These are phyloP conservation scores for Eulemur mongoz DNA, from an alignment of 2,797 vertebrate genomes.

Conservation along the genomic window DNA sequence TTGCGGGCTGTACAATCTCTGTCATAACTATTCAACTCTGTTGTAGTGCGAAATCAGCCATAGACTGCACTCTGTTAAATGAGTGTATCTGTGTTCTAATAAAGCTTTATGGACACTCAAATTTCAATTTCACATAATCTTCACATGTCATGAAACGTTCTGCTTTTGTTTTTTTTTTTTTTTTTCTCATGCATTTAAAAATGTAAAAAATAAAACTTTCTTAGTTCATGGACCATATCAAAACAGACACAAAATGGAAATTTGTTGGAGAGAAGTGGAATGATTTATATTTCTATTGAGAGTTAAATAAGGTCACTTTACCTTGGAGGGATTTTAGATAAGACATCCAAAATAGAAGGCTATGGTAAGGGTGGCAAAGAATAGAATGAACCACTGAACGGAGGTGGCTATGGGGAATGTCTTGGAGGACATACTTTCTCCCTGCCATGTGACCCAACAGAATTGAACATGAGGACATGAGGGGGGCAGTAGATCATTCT, in stretches of 20 bases:
- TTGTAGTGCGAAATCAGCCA: not conserved
- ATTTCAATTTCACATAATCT: conserved; percentile 19
- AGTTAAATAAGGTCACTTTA: not conserved
- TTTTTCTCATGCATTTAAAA: not conserved
- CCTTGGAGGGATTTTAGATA: not conserved
- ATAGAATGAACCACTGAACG: not conserved
- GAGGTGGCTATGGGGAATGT: not conserved
- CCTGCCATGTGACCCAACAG: not conserved
- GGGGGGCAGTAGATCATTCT: not conserved
- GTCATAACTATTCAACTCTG: not conserved
- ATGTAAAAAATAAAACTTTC: not conserved
- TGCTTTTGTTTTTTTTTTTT: not conserved
- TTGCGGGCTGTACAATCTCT: not conserved
- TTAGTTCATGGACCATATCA: not conserved
- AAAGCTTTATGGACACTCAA: not conserved
- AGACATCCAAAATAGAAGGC: not conserved
- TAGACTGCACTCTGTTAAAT: not conserved
- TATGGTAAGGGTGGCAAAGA: not conserved
- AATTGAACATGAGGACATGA: not conserved
- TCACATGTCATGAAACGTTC: not conserved
- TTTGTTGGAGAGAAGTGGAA: not conserved
- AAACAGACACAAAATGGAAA: not conserved
- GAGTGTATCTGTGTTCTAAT: not conserved
- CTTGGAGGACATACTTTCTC: not conserved
- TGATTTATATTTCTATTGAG: not conserved